Conservation (phyloP, 2,797 vertebrate species). For the Diplodus puntazzo region DNA sequence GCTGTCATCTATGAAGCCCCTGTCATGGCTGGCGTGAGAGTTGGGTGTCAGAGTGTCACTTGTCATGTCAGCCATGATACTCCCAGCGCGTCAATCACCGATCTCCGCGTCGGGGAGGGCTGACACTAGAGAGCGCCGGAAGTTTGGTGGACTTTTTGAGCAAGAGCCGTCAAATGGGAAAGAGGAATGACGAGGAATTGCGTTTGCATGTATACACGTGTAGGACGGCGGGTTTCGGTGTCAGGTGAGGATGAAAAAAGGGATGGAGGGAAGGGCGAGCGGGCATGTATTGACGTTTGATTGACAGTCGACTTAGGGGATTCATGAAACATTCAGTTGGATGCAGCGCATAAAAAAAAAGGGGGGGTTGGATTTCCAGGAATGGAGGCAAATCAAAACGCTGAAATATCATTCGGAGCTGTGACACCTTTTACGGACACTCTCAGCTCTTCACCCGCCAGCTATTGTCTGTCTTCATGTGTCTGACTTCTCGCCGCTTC, state of each 20-base stretch:
- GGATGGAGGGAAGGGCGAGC: slow-evolving; percentile 12
- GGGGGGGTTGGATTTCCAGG: slow-evolving; percentile 8
- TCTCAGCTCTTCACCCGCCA: slow-evolving; percentile 32
- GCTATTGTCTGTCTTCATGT: slow-evolving; percentile 43
- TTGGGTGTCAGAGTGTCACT: slow-evolving; percentile 64
- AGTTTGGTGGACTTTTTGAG: slow-evolving; percentile 39
- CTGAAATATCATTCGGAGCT: slow-evolving; percentile 17
- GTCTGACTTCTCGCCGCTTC: slow-evolving; percentile 48
- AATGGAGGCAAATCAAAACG: slow-evolving; percentile 37
- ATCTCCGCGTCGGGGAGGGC: slow-evolving; percentile 37
- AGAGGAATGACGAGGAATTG: slow-evolving; percentile 17
- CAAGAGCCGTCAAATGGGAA: not conserved
- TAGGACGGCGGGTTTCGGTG: slow-evolving; percentile 10
- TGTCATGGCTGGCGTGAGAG: slow-evolving; percentile 52
- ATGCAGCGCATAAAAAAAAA: slow-evolving; percentile 10
- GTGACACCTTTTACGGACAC: slow-evolving; percentile 56
- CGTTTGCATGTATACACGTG: not conserved
- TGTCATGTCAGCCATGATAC: slow-evolving; percentile 69
- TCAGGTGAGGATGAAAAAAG: slow-evolving; percentile 15
- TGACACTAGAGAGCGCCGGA: slow-evolving; percentile 44
- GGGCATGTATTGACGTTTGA: slow-evolving; percentile 49
- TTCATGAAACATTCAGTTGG: slow-evolving; percentile 44
- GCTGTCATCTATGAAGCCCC: slow-evolving; percentile 49
- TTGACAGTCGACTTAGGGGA: slow-evolving; percentile 44
- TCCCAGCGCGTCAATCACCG: slow-evolving; percentile 61